Evolutionary conservation across 92 coral and sea anemone species (phyloP).

Genomic region (Blastomussa wellsi): DNA sequence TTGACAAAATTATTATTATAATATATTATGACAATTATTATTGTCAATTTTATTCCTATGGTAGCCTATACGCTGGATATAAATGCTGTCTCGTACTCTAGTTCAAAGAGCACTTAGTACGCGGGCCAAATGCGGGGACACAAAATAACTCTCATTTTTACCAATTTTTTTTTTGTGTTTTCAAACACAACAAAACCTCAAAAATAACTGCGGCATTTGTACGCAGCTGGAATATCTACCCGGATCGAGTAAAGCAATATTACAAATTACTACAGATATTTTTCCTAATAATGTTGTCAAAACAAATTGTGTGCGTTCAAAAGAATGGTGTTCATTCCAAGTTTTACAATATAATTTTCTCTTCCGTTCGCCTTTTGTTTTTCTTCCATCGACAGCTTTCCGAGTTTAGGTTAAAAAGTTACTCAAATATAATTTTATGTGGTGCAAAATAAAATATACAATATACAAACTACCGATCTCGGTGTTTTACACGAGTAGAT

Average conservation of each 20-base stretch:
- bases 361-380: not conserved
- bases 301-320: not conserved
- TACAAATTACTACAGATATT: not conserved
- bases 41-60: no score
- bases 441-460: not conserved
- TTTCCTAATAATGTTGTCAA: not conserved
- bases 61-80: no score
- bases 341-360: not conserved
- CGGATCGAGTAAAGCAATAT: not conserved
- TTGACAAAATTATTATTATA: no score
- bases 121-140: no score
- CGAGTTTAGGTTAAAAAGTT: not conserved
- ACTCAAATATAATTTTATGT: no score
- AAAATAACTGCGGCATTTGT: not conserved
- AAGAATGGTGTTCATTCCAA: not conserved
- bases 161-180: no score
- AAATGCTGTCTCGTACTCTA: not conserved
- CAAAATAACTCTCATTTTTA: no score
- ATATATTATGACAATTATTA: no score
- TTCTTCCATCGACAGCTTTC: not conserved
- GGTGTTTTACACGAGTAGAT: not conserved
- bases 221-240: not conserved
- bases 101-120: not conserved
- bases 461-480: not conserved
- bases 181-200: not conserved